These are phyloP conservation scores for Bursaphelenchus mucronatus DNA, from an alignment of 1,140 invertebrate species.

Conservation along the genomic window DNA sequence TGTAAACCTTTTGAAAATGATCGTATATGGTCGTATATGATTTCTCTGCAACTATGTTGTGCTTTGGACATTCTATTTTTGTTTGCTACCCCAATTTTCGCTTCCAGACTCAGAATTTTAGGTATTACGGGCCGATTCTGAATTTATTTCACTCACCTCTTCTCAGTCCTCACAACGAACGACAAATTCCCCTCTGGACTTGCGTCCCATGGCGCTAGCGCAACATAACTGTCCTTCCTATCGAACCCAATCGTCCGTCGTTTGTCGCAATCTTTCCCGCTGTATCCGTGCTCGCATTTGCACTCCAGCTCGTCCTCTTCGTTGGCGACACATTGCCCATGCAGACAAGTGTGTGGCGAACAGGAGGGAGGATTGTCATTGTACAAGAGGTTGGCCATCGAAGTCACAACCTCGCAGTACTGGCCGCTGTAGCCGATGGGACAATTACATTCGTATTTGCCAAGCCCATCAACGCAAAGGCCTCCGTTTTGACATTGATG, in stretches of 20 bases:
- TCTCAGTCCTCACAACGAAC: slow-evolving; percentile 76
- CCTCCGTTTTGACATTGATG: slow-evolving; percentile 87
- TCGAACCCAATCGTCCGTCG: slow-evolving; percentile 85
- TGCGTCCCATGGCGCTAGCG: slow-evolving; percentile 66
- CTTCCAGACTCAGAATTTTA: too few species aligned
- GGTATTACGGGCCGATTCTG: too few species aligned
- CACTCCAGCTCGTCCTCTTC: slow-evolving; percentile 76
- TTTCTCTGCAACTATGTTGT: too few species aligned
- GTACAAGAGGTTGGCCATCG: background rate
- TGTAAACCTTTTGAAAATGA: background rate
- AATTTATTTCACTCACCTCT: slow-evolving; percentile 41
- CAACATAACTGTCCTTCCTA: slow-evolving; percentile 85
- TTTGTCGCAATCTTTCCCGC: slow-evolving; percentile 82
- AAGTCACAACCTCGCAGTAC: slow-evolving; percentile 78
- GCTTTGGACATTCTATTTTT: too few species aligned
- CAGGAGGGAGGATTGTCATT: slow-evolving; percentile 19
- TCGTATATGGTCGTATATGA: too few species aligned
- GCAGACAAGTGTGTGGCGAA: slow-evolving; percentile 30
- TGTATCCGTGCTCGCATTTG: slow-evolving; percentile 88
- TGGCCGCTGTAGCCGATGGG: slow-evolving; percentile 83
- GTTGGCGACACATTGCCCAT: slow-evolving; percentile 65
- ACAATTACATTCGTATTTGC: slow-evolving; percentile 72
- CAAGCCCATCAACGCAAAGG: slow-evolving; percentile 67
- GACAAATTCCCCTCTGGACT: slow-evolving; percentile 86
- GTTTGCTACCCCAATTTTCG: too few species aligned